Evolutionary conservation across 2,888 invertebrate species (phyloP), one percentile per base, ranked within the genome.

Genomic region (Camptogramma bilineatum): DNA sequence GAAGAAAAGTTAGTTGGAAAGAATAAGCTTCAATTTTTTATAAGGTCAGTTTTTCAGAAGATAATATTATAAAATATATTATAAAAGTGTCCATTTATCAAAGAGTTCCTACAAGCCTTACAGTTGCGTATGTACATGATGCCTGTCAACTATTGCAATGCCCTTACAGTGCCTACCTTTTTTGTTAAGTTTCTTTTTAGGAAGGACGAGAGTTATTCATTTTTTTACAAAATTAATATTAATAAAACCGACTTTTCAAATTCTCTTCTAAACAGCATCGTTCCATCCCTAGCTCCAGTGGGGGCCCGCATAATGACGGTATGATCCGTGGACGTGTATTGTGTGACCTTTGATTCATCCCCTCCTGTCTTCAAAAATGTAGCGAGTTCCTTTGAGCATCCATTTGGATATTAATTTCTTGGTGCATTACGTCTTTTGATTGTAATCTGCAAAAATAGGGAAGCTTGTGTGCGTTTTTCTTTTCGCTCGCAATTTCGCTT

Each of bases 301-400:
- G 46, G 24, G 51, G 52, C 52, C 59, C 70, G 71, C 70, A 74
- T 86, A 86, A 87, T 84, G 84, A 84, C 75, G 78, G 72, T 68
- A 69, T 65, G 60, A 67, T 60, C 62, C 62, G 31, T 57, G 55
- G 57, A 61, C 64, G 65, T 57, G 47, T 46, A 56, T 42, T 52
- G 52, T 56, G 47, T 42, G 67, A 64, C 61, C 57, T 64, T 67
- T 64, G 62, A 62, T 61, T 53, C 24, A 24, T 42, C 57, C 57
- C 56, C 44, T 48, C 24, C 28, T 42, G 34, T 18, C 42, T 54
- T 16, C n/a, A 57, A 61, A 54, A 57, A 50, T 59, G 50, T 51
- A 34, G 46, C 34, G 21, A 18, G 52, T 47, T 9, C 16, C 34
- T 60, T 52, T 52, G 59, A 47, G 39, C 24, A 21, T n/a, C 62